phyloP scores from a whole-genome alignment of 2,797 vertebrate genomes.

The Borostomias antarcticus region DNA sequence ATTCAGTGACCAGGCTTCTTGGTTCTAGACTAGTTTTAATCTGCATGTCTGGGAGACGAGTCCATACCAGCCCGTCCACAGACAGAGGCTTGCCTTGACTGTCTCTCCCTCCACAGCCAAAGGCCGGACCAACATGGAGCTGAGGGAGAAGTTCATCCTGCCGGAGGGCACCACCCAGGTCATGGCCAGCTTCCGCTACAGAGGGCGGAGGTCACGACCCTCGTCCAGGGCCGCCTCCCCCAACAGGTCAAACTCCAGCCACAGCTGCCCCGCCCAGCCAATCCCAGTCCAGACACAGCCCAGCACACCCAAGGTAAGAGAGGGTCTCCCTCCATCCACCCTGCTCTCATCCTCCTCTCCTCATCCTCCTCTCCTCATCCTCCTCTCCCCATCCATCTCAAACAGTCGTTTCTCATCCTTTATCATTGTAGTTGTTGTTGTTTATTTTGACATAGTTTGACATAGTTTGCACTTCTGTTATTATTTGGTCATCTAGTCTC shows the following conservation, averaged over 20 bases:
- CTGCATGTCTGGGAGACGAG: neutral
- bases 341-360: no score
- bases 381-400: neutral
- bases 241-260: conserved; percentile 93
- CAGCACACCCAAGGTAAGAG: conserved; percentile 88
- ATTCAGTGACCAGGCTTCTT: no score
- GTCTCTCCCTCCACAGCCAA: no score
- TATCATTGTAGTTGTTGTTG: neutral
- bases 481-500: neutral
- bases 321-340: neutral
- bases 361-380: neutral
- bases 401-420: neutral
- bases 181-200: conserved; percentile 95
- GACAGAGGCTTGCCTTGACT: no score
- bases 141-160: conserved; percentile 97
- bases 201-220: conserved; percentile 92
- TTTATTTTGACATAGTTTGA: conserved; percentile 3
- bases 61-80: neutral
- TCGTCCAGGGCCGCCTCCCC: conserved; percentile 93
- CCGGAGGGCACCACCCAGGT: conserved; percentile 93
- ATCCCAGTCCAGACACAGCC: conserved; percentile 51
- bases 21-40: neutral
- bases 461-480: neutral
- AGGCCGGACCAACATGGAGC: conserved; percentile 95
- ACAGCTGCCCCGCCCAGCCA: conserved; percentile 81